phyloP scores from a whole-genome alignment of 2,888 invertebrate genomes.

The Tortricodes alternella region DNA sequence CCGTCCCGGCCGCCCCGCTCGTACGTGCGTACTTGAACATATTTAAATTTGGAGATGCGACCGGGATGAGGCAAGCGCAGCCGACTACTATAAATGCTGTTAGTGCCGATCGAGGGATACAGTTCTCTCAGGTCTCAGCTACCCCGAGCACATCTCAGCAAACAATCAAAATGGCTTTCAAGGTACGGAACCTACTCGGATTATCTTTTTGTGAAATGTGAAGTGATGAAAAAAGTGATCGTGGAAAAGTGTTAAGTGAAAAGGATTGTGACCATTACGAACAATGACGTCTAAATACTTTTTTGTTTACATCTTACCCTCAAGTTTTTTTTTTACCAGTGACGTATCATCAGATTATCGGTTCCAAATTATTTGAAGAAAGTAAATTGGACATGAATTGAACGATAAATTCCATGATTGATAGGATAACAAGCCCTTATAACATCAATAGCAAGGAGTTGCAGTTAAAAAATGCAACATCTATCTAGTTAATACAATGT shows the following conservation, averaged over 20 bases:
- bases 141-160: constrained; percentile 64
- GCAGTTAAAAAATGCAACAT: not conserved
- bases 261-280: constrained; percentile 13
- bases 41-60: constrained; percentile 82
- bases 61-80: constrained; percentile 75
- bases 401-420: too few species aligned
- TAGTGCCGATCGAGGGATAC: constrained; percentile 63
- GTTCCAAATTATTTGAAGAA: too few species aligned
- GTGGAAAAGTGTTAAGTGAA: constrained; percentile 41
- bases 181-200: constrained; percentile 65
- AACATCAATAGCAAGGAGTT: too few species aligned
- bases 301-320: too few species aligned
- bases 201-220: constrained; percentile 43
- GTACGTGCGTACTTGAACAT: constrained; percentile 83
- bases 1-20: constrained; percentile 58
- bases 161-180: constrained; percentile 68
- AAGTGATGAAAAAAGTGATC: constrained; percentile 40
- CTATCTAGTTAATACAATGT: not conserved
- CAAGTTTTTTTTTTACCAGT: too few species aligned
- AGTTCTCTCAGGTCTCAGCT: constrained; percentile 70
- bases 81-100: constrained; percentile 70
- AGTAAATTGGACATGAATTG: too few species aligned
- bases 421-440: not conserved
- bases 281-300: too few species aligned
- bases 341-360: too few species aligned